Base-by-base conservation (phyloP, 2,888 invertebrate species). In the Melangyna quadrimaculata region DNA sequence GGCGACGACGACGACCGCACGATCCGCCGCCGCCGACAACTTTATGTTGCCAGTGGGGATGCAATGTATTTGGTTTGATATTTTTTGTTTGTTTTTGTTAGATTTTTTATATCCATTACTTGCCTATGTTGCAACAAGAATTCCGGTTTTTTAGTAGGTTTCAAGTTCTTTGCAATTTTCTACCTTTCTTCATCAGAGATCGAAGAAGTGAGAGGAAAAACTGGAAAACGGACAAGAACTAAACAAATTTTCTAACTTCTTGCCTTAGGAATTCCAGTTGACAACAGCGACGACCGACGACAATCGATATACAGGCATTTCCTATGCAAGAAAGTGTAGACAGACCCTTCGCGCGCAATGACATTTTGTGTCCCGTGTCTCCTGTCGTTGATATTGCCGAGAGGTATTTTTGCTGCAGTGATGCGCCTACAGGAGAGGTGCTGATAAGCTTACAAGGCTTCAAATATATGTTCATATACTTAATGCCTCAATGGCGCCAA, bases 141-240 rank as follows among this genome's bases (percentile, higher is more conserved):
- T 78, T 81, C 86, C 86, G 86, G 86, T 87, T 81, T 78, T 73
- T 81, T 78, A 81, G 81, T 81, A 87, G 86, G 86, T 78, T 87
- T 87, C 81, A 81, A 81, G 86, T 87, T 87, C 82, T 75, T 70
- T 81, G 87, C 82, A 73, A 69, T 82, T 79, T 70, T 72, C 84
- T 63, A 77, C 63, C 67, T 71, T 81, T 22, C 40, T 22, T 45
- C 17, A 32, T 45, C 17, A 32, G 19, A 29, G 51, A 63, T 63
- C 43, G 24, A 19, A 45, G 43, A 65, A 61, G 69, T 29, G 48
- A 67, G 43, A 51, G 40, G 55, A 53, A 63, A 63, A 69, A 78
- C 70, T 74, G 53, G 59, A 84, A 75, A 84, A 77, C 72, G 75
- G 77, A 80, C 74, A 45, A 53, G 61, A 86, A 79, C 57, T 51